Evolutionary conservation across 1,140 invertebrate species (phyloP), one percentile per base, ranked within the genome.

Genomic region (Tetramorium alpestre): DNA sequence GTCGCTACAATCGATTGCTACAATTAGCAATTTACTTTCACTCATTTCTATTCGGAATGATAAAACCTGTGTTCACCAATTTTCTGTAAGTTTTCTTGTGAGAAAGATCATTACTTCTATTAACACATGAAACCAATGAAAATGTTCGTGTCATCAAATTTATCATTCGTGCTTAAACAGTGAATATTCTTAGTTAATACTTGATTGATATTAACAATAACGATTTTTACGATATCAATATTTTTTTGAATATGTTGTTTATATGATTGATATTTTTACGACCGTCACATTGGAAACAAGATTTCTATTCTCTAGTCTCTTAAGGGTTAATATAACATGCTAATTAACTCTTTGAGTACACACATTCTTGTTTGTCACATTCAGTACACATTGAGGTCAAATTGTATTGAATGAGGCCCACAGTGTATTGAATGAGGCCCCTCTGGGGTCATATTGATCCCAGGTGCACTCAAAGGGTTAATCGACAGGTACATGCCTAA

Each of bases 301-400:
- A 49, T 60, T 13, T 75, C 3, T 86, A 6, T 72, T 91, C 62
- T 87, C 78, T 77, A 94, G 94, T 87, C 88, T 93, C 69, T 91
- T 91, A 22, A 22, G 22, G 22, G 22, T 22, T 22, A 22, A 22
- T 22, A 22, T 22, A 22, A 22, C 22, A 22, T 22, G 22, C 22
- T 22, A 22, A 22, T 22, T 22, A 22, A 22, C 22, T 0, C 22
- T 22, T 22, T 22, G 22, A 22, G 22, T 22, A 22, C 22, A 22
- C 22, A 22, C 22, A 22, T 22, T 22, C 22, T 22, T 22, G 22
- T 22, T 22, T 22, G 22, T 22, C 22, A 22, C 22, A 22, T 22
- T 22, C 22, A 22, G 22, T 22, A 22, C 22, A 22, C 22, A 22
- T 22, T 22, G 22, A 22, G 22, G 22, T 22, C 22, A 22, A 22